Evolutionary conservation across 2,797 vertebrate genomes (phyloP), one percentile per base, ranked within the genome.

Genomic region (Aselliscus stoliczkanus): DNA sequence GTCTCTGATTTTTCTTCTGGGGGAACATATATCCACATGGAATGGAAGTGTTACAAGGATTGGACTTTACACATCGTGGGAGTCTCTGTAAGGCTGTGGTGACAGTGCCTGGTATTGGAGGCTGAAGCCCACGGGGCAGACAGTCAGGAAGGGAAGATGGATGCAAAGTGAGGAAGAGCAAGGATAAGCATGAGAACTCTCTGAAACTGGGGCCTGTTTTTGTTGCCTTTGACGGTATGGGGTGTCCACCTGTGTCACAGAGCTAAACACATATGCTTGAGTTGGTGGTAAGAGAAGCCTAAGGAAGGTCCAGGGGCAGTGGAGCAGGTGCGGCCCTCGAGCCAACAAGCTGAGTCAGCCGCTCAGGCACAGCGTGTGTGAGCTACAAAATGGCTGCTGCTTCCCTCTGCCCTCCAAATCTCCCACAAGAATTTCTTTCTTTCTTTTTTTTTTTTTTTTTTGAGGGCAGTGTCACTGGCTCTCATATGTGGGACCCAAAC

Each of bases 1-100:
- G 27, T 88, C 77, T 95, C 54, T 92, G n/a, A 50, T 37, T 52
- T 81, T 84, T 44, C 72, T 90, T 90, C 39, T 67, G 29, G 82
- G 34, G 50, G 37, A 62, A 39, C 23, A 54, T 13, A 42, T 34
- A 90, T 20, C 27, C 23, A 72, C 80, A 17, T 44, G 39, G 70
- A 18, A 67, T 50, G 42, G 42, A 50, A 34, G 92, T 64, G 13
- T 60, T 85, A 31, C 34, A 54, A 23, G 65, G 69, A 75, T 39
- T 58, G 17, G 79, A n/a, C 47, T 34, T 94, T 11, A 29, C 1
- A 50, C 39, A 21, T 8, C 6, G 5, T 25, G 54, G 56, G 31
- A 50, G 37, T 69, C 47, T 91, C 34, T 67, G 21, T 50, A 58
- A 91, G 58, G 20, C 67, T 70, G 44, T 37, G 31, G 44, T 77